Percentiles rank a stretch among this genome's conserved stretches.
These are phyloP conservation scores for Melanargia galathea DNA, from an alignment of 2,888 invertebrate genomes.

Conservation along the genomic window DNA sequence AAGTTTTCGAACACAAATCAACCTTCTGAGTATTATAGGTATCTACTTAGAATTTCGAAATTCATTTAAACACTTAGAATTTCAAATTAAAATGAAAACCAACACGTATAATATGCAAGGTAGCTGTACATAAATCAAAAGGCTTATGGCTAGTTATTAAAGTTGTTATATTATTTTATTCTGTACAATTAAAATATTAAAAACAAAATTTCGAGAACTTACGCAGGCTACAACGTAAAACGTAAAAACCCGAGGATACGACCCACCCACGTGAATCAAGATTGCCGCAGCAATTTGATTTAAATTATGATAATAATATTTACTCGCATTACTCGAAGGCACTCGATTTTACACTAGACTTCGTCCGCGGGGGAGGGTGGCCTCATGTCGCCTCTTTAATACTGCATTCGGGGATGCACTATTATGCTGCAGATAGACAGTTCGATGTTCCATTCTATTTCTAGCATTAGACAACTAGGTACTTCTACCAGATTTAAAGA, in stretches of 20 bases:
- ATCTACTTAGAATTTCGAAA: too few relatives aligned
- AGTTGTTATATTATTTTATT: neutral
- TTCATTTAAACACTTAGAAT: too few relatives aligned
- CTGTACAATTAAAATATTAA: neutral
- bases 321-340: neutral
- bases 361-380: too few relatives aligned
- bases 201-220: conserved; percentile 6
- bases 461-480: too few relatives aligned
- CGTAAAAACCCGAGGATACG: conserved; percentile 6
- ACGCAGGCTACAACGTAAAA: neutral
- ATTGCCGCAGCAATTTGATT: conserved; percentile 18
- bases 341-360: neutral
- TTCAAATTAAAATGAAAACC: neutral
- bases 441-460: too few relatives aligned
- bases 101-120: neutral
- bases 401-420: too few relatives aligned
- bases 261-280: conserved; percentile 6
- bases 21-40: too few relatives aligned
- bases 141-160: neutral
- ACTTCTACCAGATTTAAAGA: too few relatives aligned
- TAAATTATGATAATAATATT: neutral
- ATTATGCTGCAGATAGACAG: too few relatives aligned
- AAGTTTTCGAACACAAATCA: too few relatives aligned
- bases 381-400: too few relatives aligned
- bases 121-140: neutral